phyloP scores from a whole-genome alignment of 2,888 invertebrate species.

The Ganaspis brasiliensis region DNA sequence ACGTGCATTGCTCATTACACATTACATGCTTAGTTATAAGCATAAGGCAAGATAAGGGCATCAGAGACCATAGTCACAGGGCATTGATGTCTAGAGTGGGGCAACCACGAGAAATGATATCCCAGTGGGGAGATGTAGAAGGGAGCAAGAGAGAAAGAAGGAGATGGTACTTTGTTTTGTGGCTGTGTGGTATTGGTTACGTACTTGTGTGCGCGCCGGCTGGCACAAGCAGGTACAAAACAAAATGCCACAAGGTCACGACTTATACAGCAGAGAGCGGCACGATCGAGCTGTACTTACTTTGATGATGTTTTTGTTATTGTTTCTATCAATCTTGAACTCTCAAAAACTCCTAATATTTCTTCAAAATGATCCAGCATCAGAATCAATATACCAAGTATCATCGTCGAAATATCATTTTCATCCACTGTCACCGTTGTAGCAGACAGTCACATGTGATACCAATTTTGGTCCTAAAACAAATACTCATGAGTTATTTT shows the following conservation, averaged over 20 bases:
- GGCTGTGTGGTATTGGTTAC: slow-evolving; percentile 56
- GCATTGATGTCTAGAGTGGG: slow-evolving; percentile 35
- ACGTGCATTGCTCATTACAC: slow-evolving; percentile 18
- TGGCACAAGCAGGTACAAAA: slow-evolving; percentile 79
- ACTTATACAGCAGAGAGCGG: slow-evolving; percentile 63
- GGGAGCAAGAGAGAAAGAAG: slow-evolving; percentile 51
- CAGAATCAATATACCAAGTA: no score
- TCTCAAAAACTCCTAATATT: background rate
- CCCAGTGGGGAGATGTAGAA: slow-evolving; percentile 49
- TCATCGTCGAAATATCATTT: no score
- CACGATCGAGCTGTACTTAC: slow-evolving; percentile 28
- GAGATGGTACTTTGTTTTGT: slow-evolving; percentile 68
- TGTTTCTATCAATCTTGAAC: background rate
- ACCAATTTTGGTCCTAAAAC: no score
- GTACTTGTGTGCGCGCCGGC: slow-evolving; percentile 69
- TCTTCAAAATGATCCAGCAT: background rate
- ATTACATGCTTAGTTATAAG: slow-evolving; percentile 5
- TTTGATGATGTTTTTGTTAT: slow-evolving; percentile 25
- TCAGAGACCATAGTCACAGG: slow-evolving; percentile 21
- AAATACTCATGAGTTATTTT: no score
- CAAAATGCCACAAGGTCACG: slow-evolving; percentile 80
- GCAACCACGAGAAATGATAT: slow-evolving; percentile 26
- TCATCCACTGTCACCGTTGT: no score
- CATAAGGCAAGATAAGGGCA: slow-evolving; percentile 21
- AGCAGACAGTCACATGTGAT: no score